Evolutionary conservation across 2,113 vertebrate genomes (phyloP).

Genomic region (Corvus moneduloides): DNA sequence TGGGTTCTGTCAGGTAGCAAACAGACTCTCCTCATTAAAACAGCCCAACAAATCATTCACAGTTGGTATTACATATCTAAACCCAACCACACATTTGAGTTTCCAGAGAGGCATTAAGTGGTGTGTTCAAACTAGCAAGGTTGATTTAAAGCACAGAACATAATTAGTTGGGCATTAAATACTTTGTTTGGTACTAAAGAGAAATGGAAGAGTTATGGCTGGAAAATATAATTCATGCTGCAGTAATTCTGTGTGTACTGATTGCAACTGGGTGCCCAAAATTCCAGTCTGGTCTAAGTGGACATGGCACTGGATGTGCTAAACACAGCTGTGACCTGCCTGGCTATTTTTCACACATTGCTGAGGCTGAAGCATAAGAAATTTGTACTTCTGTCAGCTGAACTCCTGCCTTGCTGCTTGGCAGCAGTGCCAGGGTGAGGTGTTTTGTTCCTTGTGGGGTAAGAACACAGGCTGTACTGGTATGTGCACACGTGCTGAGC

Average conservation of each 20-base stretch:
- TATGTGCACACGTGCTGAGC: rapidly evolving
- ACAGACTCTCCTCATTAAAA: not conserved
- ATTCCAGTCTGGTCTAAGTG: not conserved
- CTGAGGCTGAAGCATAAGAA: not conserved
- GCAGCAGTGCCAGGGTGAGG: not conserved
- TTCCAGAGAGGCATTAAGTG: not conserved
- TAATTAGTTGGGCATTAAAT: not conserved
- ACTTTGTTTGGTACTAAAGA: constrained; percentile 19
- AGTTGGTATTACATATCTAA: not conserved
- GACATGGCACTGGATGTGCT: not conserved
- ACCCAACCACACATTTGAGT: not conserved
- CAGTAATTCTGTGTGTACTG: not conserved
- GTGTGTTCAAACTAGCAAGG: not conserved
- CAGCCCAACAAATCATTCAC: not conserved
- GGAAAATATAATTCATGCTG: constrained; percentile 40
- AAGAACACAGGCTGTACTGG: not conserved
- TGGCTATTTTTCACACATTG: not conserved
- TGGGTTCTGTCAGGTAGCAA: not conserved
- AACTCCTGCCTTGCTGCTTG: not conserved
- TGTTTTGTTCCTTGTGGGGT: not conserved
- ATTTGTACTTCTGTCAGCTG: not conserved
- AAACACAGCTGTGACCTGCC: not conserved
- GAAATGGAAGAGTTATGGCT: not conserved
- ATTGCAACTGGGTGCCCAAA: not conserved
- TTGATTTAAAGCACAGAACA: not conserved